Base-by-base conservation (phyloP, 1,140 invertebrate species). In the Drosophila triauraria region DNA sequence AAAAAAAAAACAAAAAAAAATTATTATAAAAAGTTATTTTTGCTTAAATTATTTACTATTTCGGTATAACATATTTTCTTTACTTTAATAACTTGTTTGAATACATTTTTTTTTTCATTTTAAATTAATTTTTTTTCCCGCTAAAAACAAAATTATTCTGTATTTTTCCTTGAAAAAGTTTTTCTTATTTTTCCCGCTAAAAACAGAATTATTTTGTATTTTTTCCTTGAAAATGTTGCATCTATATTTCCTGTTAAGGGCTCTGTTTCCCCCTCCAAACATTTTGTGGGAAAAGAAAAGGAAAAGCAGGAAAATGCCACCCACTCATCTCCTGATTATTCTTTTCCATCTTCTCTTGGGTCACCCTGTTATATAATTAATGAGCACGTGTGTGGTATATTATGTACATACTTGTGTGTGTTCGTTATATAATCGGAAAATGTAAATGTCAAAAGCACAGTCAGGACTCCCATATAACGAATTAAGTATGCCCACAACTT, bases 291-390 rank as follows among this genome's bases (percentile, higher is more conserved):
- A 7, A 53, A 20, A 32, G 8, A 13, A 4, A 47, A 23, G 20
- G 12, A 13, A 47, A 2, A 27, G 0, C 44, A 2, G 12, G 2
- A 27, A 57, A 44, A 23, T 23, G 4, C 17, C 51, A 54, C 51
- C 51, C 51, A 23, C 51, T 15, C 51, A 54, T 54, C 17, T 54
- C 32, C 17, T 38, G 35, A 42, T 42, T 57, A 57, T 53, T 38
- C 46, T 23, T 38, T 35, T 51, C 10, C 30, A 35, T 32, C 46
- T 53, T 51, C n/a, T 51, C n/a, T 10, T 64, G 54, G 58, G 42
- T 43, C 47, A 61, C 54, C 62, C 48, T 74, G 48, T 57, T 27
- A 64, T 82, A 83, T 83, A 82, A 76, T 83, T 84, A 83, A 80
- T 85, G 64, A 60, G 57, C 44, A 58, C 64, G 48, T 78, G 59